These are phyloP conservation scores for Zelostemma sp. DNA, from an alignment of 1,140 invertebrate species.

Conservation along the genomic window DNA sequence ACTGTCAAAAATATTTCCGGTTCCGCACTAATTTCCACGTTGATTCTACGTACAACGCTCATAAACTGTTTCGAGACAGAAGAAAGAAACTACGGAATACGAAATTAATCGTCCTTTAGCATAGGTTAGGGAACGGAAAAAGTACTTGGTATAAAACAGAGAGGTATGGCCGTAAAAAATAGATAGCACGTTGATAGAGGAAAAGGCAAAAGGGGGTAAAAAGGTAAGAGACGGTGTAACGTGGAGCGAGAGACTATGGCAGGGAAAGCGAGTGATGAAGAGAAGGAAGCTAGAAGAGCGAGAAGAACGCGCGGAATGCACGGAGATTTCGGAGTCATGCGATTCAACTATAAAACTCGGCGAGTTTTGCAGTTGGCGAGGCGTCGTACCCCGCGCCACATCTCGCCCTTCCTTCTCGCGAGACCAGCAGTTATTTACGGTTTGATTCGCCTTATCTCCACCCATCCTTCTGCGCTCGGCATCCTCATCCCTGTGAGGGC, in stretches of 20 bases:
- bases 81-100: constrained; percentile 24
- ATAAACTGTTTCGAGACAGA: constrained; percentile 23
- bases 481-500: constrained; percentile 50
- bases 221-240: constrained; percentile 7
- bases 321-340: constrained; percentile 69
- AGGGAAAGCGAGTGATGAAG: constrained; percentile 24
- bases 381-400: constrained; percentile 52
- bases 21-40: no score
- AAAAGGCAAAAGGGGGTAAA: constrained; percentile 17
- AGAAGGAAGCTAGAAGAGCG: constrained; percentile 38
- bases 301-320: constrained; percentile 57
- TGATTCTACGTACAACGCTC: background rate
- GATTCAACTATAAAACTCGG: constrained; percentile 71
- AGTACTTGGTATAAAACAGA: constrained; percentile 24
- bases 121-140: constrained; percentile 23
- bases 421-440: constrained; percentile 69
- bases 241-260: background rate
- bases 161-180: constrained; percentile 39
- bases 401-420: constrained; percentile 58
- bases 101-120: constrained; percentile 27
- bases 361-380: constrained; percentile 68
- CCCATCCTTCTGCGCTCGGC: constrained; percentile 53
- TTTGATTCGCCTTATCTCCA: constrained; percentile 70
- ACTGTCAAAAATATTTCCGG: no score
- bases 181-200: constrained; percentile 30